Percentiles rank a stretch among this genome's conserved stretches.
Evolutionary conservation across 2,888 invertebrate genomes (phyloP).

Genomic region (Hirtodrosophila confusa): DNA sequence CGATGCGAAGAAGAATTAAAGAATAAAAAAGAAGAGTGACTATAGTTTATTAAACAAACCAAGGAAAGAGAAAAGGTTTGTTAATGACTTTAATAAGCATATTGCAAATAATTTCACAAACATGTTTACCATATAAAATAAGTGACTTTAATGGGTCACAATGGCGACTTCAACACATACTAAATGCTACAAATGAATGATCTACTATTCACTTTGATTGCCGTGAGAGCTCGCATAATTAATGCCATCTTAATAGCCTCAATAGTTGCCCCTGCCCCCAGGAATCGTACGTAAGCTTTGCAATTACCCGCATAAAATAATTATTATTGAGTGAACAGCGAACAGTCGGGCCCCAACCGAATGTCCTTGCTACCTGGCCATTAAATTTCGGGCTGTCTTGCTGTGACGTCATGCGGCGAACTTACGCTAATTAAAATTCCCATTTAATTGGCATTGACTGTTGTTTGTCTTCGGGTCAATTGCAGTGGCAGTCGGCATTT

Average conservation of each 20-base stretch:
- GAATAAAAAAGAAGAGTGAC: too few relatives aligned
- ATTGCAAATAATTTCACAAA: too few relatives aligned
- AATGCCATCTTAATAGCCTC: not conserved
- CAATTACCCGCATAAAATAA: slow-evolving; percentile 11
- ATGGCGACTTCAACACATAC: too few relatives aligned
- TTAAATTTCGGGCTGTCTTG: slow-evolving; percentile 1
- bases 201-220: slow-evolving; percentile 1
- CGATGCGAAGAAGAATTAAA: too few relatives aligned
- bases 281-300: not conserved
- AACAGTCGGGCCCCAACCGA: not conserved
- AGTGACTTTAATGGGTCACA: too few relatives aligned
- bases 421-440: slow-evolving; percentile 81
- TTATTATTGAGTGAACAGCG: not conserved
- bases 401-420: slow-evolving; percentile 62
- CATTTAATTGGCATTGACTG: slow-evolving; percentile 79
- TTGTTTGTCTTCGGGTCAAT: slow-evolving; percentile 74
- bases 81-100: too few relatives aligned
- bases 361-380: not conserved
- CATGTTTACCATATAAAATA: too few relatives aligned
- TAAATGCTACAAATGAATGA: not conserved
- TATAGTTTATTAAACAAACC: too few relatives aligned
- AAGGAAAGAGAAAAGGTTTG: too few relatives aligned
- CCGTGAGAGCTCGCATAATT: slow-evolving; percentile 1
- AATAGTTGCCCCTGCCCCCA: too few relatives aligned
- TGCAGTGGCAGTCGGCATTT: slow-evolving; percentile 37